Evolutionary conservation across 2,113 vertebrate species (phyloP), one percentile per base, ranked within the genome.

Genomic region (Xenotilapia longispinis): DNA sequence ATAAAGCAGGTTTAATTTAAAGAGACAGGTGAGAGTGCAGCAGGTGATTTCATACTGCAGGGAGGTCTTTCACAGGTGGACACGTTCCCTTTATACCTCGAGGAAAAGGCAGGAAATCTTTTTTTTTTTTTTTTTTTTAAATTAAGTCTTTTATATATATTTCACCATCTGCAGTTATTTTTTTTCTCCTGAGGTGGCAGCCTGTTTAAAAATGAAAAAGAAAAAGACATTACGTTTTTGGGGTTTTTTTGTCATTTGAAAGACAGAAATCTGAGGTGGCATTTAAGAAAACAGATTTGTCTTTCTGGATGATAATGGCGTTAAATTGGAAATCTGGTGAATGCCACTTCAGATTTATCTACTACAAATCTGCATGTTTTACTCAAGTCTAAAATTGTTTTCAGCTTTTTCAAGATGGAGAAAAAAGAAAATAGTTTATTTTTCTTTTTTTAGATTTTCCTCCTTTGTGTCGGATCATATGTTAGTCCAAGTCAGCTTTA

Each of bases 161-260:
- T 68, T 68, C 11, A 9, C 63, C 63, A 68, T 68, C 11, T 68
- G 63, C 33, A 68, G 36, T 40, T 65, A 65, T n/a, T 68, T 40
- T 68, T 68, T 36, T 68, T 40, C 63, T 68, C 5, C 63, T 40
- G 63, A 40, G 63, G 11, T 68, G 36, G 19, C 63, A 68, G 63
- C 33, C 63, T 40, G 11, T 68, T 40, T 68, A 40, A 68, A 68
- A 68, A 13, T 36, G 58, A n/a, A 63, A 63, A 36, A 33, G 15
- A 63, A 63, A 63, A 63, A 11, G 58, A 63, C 19, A 40, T 68
- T 40, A 38, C 0, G 2, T 63, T 63, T 63, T 33, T 19, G 15
- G 28, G 0, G 0, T 0, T 0, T 19, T n/a, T 63, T 63, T 63
- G 31, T 63, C 58, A 63, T 63, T 68, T 40, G 63, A 68, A 68